Evolutionary conservation across 1,140 invertebrate species (phyloP), one percentile per base, ranked within the genome.

Genomic region (Drosophila prosaltans): DNA sequence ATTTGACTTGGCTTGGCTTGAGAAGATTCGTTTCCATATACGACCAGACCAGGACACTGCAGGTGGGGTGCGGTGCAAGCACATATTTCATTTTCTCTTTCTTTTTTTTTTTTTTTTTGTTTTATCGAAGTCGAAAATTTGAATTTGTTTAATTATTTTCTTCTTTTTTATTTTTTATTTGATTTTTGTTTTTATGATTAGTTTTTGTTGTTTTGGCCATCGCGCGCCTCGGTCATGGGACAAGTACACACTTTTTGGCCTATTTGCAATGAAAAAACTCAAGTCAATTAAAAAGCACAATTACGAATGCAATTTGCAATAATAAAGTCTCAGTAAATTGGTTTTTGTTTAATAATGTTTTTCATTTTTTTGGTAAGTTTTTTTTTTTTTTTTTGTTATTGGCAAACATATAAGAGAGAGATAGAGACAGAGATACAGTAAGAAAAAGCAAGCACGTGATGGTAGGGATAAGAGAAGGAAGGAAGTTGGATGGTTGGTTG

Each of bases 201-300:
- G 81, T 86, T 91, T 81, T 91, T 84, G 90, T 90, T 90, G 83
- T 78, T 51, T 51, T 92, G 91, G 91, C 91, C 91, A 92, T 92
- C 91, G 91, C 91, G 91, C 91, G 91, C 91, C 91, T 92, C 91
- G 91, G 90, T 92, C 90, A 80, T 92, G 90, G 91, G 91, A 92
- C 91, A 92, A 91, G 91, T 92, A 92, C 91, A 92, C 91, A 92
- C 91, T 92, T 92, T 92, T 90, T 91, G 91, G 91, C 91, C 91
- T 92, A 92, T 92, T 92, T 91, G 89, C 89, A 92, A 92, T 72
- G 91, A 92, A 92, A 92, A 92, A 92, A 92, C 73, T 91, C 83
- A 81, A 90, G 85, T 92, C 88, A 92, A 92, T 92, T 86, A 92
- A 92, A 92, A 69, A 75, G 82, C 78, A 70, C 88, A 89, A 51